Evolutionary conservation across 2,888 invertebrate species (phyloP).

Genomic region (Drosophila glabriapex): DNA sequence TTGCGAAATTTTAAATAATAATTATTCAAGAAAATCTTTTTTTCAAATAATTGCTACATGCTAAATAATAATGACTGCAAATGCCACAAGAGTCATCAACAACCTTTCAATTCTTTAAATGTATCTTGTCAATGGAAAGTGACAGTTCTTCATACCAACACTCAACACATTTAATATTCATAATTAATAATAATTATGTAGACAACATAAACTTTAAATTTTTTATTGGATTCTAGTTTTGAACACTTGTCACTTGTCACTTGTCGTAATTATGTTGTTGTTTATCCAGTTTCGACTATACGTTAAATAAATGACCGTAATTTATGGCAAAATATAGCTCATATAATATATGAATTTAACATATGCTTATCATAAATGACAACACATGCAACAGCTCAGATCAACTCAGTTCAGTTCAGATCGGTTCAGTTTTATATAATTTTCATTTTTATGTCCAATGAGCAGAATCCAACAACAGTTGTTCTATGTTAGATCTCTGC

Average conservation of each 20-base stretch:
- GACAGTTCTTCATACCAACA: background rate
- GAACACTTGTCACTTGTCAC: constrained; percentile 1
- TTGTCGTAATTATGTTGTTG: constrained; percentile 8
- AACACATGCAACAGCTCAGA: constrained; percentile 39
- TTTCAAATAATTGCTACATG: background rate
- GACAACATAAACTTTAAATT: background rate
- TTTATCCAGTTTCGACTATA: constrained; percentile 47
- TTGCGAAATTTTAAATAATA: background rate
- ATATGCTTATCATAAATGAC: constrained; percentile 44
- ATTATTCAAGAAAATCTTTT: background rate
- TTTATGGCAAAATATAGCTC: constrained; percentile 39
- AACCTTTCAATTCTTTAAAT: background rate
- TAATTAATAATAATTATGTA: constrained; percentile 1
- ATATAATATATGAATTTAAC: constrained; percentile 19
- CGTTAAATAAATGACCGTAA: constrained; percentile 33
- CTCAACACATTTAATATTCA: background rate
- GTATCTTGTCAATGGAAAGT: background rate
- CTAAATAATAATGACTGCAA: background rate
- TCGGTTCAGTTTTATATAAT: constrained; percentile 15
- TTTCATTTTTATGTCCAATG: constrained; percentile 16
- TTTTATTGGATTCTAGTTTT: background rate
- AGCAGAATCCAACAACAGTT: constrained; percentile 16
- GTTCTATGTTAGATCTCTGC: constrained; percentile 6
- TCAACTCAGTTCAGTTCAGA: constrained; percentile 18
- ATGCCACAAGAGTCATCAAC: background rate